Evolutionary conservation across 2,888 invertebrate genomes (phyloP).

Genomic region (Pecten maximus): DNA sequence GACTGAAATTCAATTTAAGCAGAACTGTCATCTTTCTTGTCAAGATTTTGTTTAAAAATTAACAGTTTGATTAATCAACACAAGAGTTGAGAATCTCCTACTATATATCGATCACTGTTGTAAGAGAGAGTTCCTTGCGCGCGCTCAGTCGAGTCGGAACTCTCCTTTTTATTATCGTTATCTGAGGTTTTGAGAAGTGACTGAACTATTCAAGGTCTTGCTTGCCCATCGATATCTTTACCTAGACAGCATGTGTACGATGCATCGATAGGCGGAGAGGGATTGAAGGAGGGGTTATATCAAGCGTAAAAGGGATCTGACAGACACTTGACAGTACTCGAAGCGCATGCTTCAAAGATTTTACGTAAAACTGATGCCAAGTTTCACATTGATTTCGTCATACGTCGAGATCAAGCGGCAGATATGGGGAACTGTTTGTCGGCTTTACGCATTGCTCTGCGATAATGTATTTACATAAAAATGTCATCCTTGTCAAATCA

Average conservation of each 20-base stretch:
- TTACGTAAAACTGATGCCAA: constrained; percentile 5
- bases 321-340: neutral
- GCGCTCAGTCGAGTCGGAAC: neutral
- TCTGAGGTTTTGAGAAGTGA: neutral
- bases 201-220: neutral
- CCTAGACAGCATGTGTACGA: neutral
- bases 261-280: neutral
- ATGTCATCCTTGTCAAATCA: neutral
- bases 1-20: no score
- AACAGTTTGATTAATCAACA: no score
- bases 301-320: neutral
- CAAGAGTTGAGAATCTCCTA: neutral
- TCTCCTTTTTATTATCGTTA: neutral
- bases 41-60: no score
- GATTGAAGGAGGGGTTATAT: neutral
- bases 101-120: neutral
- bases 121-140: neutral
- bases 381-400: neutral
- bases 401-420: neutral
- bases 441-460: neutral
- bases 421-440: neutral
- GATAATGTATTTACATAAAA: neutral
- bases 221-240: neutral
- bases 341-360: neutral
- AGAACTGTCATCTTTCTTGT: no score